These are phyloP conservation scores for Bubo scandiacus DNA, from an alignment of 2,113 vertebrate species.

Conservation along the genomic window DNA sequence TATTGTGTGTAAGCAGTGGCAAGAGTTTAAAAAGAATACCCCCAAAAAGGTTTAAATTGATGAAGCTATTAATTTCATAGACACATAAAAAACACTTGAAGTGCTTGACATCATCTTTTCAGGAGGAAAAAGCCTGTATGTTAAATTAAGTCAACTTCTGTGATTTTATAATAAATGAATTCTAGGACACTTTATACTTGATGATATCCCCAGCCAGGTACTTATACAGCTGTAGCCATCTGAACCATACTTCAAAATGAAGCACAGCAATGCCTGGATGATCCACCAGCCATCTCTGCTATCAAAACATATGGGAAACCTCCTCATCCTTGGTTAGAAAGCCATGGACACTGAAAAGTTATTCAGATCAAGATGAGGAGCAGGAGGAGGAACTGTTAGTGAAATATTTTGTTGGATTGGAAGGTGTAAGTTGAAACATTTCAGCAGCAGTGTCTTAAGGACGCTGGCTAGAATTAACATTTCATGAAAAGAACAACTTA, in stretches of 20 bases:
- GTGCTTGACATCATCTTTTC: not conserved
- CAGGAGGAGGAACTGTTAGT: not conserved
- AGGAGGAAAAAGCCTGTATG: not conserved
- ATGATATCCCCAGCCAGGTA: not conserved
- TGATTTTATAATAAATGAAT: not conserved
- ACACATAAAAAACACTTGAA: not conserved
- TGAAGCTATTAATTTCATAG: not conserved
- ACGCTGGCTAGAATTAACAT: not conserved
- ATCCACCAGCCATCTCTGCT: not conserved
- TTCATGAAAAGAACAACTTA: not conserved
- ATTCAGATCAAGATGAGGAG: not conserved
- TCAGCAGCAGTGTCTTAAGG: not conserved
- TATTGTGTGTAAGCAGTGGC: not conserved
- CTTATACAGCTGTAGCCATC: not conserved
- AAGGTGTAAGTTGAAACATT: not conserved
- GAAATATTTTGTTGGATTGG: not conserved
- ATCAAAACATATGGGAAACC: not conserved
- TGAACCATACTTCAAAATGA: not conserved
- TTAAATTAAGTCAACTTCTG: not conserved
- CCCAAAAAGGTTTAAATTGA: not conserved
- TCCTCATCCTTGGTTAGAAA: not conserved
- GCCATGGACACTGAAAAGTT: not conserved
- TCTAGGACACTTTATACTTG: not conserved
- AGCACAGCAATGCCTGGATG: not conserved
- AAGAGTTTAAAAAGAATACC: not conserved